A percentile compares a stretch with the other conserved stretches of the same genome.
phyloP scores from a whole-genome alignment of 1,140 invertebrate genomes.

The Hylaeus volcanicus region DNA sequence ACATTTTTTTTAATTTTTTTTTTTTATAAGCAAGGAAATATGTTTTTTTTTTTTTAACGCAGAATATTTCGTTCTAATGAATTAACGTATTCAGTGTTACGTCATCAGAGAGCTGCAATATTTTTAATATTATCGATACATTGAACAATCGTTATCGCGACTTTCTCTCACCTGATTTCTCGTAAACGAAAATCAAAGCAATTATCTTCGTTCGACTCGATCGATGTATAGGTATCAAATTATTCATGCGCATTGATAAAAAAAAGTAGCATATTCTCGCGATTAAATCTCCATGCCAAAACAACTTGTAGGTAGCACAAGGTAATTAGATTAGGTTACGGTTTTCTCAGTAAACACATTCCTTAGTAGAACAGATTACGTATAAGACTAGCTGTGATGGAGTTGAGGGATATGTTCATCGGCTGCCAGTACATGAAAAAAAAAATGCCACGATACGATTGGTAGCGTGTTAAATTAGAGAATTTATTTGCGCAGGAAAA shows the following conservation, averaged over 20 bases:
- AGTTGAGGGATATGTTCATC: slow-evolving; percentile 59
- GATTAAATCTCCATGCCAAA: slow-evolving; percentile 28
- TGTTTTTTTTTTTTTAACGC: neutral
- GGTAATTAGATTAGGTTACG: slow-evolving; percentile 50
- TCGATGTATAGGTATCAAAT: neutral
- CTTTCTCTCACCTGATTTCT: neutral
- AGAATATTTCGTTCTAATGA: neutral
- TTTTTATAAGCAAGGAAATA: neutral
- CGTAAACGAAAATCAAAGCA: neutral
- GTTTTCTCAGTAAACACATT: slow-evolving; percentile 61
- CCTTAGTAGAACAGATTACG: slow-evolving; percentile 58
- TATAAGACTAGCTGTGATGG: slow-evolving; percentile 73
- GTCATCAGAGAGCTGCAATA: neutral
- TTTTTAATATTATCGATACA: slow-evolving; percentile 16
- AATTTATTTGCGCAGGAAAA: slow-evolving; percentile 76
- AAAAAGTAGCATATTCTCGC: neutral
- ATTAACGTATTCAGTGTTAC: neutral
- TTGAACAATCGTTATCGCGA: neutral
- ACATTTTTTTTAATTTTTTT: neutral
- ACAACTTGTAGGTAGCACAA: slow-evolving; percentile 70
- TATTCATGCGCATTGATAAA: slow-evolving; percentile 6
- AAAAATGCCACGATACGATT: slow-evolving; percentile 48
- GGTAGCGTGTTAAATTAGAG: slow-evolving; percentile 64
- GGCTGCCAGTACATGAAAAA: slow-evolving; percentile 54
- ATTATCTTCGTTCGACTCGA: neutral